Evolutionary conservation across 2,797 vertebrate species (phyloP).

Genomic region (Mormyrops boulengeri): DNA sequence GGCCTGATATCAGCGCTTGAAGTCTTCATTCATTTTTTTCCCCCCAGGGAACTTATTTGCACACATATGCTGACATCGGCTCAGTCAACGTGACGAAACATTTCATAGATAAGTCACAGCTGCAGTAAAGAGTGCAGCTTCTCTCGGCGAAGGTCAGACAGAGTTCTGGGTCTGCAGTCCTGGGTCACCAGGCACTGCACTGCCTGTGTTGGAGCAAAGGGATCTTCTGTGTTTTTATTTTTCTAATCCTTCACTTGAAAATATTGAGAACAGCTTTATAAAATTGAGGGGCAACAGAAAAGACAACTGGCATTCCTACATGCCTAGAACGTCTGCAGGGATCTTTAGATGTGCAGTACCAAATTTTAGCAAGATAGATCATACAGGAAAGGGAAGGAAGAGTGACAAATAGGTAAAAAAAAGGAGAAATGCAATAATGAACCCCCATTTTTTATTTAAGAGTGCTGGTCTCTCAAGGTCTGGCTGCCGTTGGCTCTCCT

Average conservation of each 20-base stretch:
- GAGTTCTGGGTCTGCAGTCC: neutral
- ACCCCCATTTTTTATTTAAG: constrained; percentile 29
- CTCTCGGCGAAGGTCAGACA: neutral
- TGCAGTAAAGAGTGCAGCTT: neutral
- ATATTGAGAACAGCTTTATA: neutral
- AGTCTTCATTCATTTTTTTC: neutral
- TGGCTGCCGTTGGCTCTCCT: constrained; percentile 24
- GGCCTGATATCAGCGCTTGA: neutral
- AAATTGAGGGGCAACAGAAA: neutral
- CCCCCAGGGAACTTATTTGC: neutral
- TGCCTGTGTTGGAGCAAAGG: neutral
- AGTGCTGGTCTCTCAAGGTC: constrained; percentile 29
- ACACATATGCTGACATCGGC: neutral
- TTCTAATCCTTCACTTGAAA: neutral
- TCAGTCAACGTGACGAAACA: neutral
- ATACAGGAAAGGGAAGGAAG: neutral
- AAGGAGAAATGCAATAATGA: constrained; percentile 35
- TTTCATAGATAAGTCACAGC: neutral
- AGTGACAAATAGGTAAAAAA: neutral
- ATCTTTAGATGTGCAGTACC: constrained; percentile 2
- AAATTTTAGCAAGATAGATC: neutral
- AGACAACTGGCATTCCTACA: neutral
- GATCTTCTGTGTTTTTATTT: neutral
- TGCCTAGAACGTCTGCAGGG: constrained; percentile 11
- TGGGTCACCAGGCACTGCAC: neutral